Evolutionary conservation across 2,888 invertebrate genomes (phyloP).

Genomic region (Drosophila sordidapex): DNA sequence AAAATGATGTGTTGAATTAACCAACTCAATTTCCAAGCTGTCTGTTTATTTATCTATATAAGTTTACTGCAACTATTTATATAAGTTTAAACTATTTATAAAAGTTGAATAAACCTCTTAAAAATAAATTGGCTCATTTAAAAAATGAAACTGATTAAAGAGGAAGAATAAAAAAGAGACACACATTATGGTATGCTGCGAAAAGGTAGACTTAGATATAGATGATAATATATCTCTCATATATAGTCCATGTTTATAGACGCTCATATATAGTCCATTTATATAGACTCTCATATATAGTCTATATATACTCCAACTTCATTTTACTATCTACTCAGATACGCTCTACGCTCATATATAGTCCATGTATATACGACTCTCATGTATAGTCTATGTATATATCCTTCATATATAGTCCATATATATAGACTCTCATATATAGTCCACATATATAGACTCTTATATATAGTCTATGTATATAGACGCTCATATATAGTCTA

Average conservation of each 20-base stretch:
- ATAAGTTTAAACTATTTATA: neutral
- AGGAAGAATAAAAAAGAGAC: neutral
- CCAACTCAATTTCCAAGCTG: neutral
- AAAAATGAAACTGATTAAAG: neutral
- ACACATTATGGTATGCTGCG: neutral
- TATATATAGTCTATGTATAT: too few relatives aligned
- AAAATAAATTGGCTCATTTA: fast-evolving
- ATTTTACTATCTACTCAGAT: too few relatives aligned
- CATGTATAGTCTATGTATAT: neutral
- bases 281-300: too few relatives aligned
- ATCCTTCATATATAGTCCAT: neutral
- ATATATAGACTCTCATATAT: neutral
- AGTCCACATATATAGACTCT: neutral
- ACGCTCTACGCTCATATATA: neutral
- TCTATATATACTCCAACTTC: too few relatives aligned
- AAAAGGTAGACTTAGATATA: neutral
- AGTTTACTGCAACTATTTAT: neutral
- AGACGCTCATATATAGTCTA: too few relatives aligned
- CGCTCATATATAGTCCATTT: neutral
- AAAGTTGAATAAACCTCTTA: too few relatives aligned
- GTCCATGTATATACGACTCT: neutral
- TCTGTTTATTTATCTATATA: neutral
- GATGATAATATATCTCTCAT: neutral
- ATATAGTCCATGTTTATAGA: neutral
- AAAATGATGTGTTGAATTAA: too few relatives aligned